These are phyloP conservation scores for Spheniscus mendiculus DNA, from an alignment of 2,113 vertebrate genomes.

Conservation along the genomic window DNA sequence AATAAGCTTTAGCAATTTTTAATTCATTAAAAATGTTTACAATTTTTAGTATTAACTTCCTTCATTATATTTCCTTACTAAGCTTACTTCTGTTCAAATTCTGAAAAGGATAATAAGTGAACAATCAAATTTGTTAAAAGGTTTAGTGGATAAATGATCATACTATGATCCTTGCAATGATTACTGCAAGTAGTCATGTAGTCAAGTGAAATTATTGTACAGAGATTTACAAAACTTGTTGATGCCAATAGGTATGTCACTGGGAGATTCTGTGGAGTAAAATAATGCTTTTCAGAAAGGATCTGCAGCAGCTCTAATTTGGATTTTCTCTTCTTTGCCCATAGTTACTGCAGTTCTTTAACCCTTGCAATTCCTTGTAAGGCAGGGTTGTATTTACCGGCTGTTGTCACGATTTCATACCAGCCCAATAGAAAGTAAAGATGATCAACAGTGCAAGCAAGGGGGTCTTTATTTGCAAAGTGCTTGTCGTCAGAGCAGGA, in stretches of 20 bases:
- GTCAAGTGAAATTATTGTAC: background rate
- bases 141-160: background rate
- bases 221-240: background rate
- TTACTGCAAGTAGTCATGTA: background rate
- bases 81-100: background rate
- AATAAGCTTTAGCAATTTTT: background rate
- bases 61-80: background rate
- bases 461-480: background rate
- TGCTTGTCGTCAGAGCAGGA: background rate
- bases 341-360: background rate
- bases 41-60: background rate
- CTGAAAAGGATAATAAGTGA: background rate
- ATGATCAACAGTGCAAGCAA: background rate
- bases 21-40: background rate
- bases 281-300: background rate
- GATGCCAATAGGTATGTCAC: background rate
- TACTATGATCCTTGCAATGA: background rate
- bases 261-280: background rate
- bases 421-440: background rate
- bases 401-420: background rate
- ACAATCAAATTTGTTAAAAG: background rate
- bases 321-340: background rate
- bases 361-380: background rate
- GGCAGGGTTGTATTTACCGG: background rate
- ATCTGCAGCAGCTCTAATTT: background rate